Conservation (phyloP, 2,797 vertebrate genomes). For the Clarias laeviceps region DNA sequence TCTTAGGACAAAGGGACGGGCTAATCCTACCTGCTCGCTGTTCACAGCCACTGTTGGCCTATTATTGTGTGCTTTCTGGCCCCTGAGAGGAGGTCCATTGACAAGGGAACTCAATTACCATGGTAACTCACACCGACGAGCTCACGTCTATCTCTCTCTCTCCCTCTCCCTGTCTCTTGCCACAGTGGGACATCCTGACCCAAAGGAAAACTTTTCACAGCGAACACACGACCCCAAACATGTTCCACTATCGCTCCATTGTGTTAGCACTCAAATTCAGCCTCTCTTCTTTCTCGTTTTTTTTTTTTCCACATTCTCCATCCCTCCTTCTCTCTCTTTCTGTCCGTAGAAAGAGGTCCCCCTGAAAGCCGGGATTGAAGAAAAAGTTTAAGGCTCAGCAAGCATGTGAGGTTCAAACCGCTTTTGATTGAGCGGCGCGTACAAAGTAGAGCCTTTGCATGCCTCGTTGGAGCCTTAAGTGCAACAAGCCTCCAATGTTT, state of each 20-base stretch:
- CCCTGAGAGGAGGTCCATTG: constrained; percentile 89
- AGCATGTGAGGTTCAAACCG: constrained; percentile 72
- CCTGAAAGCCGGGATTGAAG: constrained; percentile 72
- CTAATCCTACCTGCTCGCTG: constrained; percentile 99
- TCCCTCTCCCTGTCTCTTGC: constrained; percentile 68
- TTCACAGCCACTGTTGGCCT: constrained; percentile 89
- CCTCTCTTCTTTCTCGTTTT: constrained; percentile 11
- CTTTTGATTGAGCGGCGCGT: constrained; percentile 68
- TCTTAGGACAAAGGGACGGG: constrained; percentile 90
- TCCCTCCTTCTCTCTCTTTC: constrained; percentile 17
- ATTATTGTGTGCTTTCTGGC: constrained; percentile 89
- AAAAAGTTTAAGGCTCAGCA: constrained; percentile 72
- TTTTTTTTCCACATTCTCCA: constrained; percentile 7
- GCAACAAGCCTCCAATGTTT: constrained; percentile 67
- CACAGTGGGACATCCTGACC: constrained; percentile 73
- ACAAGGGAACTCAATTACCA: constrained; percentile 94
- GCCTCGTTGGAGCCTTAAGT: constrained; percentile 63
- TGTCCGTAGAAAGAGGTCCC: constrained; percentile 52
- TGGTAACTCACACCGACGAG: constrained; percentile 93
- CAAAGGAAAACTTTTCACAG: constrained; percentile 78
- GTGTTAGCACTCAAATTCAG: constrained; percentile 39
- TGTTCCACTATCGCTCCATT: constrained; percentile 41
- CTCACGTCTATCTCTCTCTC: constrained; percentile 69
- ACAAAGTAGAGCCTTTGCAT: constrained; percentile 70
- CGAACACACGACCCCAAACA: constrained; percentile 55